Evolutionary conservation across 2,113 vertebrate species (phyloP).

Genomic region (Sciurus niger): DNA sequence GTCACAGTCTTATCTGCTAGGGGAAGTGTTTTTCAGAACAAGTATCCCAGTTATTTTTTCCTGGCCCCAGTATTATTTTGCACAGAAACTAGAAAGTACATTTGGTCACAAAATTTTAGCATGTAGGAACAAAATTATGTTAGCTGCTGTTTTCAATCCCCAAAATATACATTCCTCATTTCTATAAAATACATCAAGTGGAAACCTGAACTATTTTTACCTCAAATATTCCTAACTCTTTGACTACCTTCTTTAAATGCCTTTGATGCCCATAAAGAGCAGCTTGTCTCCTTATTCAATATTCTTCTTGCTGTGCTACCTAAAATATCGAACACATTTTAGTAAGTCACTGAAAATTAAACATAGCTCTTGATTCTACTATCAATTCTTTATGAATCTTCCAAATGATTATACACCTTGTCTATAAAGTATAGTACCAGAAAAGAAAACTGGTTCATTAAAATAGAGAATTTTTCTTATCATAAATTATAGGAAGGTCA

Average conservation of each 20-base stretch:
- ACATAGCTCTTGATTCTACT: not conserved
- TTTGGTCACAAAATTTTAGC: conserved; percentile 29
- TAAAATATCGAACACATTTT: not conserved
- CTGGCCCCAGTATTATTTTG: not conserved
- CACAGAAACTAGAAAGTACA: not conserved
- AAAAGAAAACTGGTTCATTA: not conserved
- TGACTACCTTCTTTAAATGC: not conserved
- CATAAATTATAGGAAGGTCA: not conserved
- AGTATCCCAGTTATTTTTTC: not conserved
- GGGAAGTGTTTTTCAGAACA: not conserved
- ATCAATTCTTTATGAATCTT: not conserved
- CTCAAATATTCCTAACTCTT: not conserved
- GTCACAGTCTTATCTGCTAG: not conserved
- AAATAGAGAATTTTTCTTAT: not conserved
- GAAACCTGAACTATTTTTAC: conserved; percentile 19
- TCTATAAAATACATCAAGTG: not conserved
- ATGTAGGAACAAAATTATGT: not conserved
- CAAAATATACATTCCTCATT: not conserved
- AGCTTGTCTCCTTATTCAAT: not conserved
- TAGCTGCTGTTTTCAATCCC: not conserved
- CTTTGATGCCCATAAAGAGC: not conserved
- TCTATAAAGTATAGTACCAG: not conserved
- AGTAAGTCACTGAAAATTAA: conserved; percentile 19
- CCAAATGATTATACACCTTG: not conserved
- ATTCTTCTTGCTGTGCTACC: not conserved